Conservation (phyloP, 2,113 vertebrate genomes). For the Ophthalmolycus amberensis region DNA sequence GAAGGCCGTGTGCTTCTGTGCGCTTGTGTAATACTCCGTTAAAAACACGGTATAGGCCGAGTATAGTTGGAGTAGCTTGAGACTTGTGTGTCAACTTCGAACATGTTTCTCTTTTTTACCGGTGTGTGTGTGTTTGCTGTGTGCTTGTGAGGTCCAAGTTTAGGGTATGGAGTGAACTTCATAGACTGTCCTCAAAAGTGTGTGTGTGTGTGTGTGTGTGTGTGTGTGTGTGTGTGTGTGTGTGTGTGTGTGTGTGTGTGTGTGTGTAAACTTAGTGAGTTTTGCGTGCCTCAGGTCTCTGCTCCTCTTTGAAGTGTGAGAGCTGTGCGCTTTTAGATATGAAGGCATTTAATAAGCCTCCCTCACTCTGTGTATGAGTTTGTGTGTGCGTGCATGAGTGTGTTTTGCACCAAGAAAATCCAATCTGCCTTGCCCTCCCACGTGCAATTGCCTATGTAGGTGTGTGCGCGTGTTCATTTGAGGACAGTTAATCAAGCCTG, state of each 20-base stretch:
- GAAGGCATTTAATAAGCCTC: constrained; percentile 56
- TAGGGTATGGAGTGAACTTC: constrained; percentile 8
- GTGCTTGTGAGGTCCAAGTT: constrained; percentile 14
- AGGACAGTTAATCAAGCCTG: constrained; percentile 2
- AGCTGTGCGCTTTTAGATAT: constrained; percentile 60
- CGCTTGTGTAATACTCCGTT: background rate
- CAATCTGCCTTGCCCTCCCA: constrained; percentile 23
- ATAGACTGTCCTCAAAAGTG: constrained; percentile 8
- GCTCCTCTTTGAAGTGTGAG: constrained; percentile 65
- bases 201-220: constrained; percentile 16
- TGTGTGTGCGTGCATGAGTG: background rate
- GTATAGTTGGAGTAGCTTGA: background rate
- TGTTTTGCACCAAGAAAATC: constrained; percentile 23
- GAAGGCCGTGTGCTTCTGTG: background rate
- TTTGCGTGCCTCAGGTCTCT: constrained; percentile 57
- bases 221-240: background rate
- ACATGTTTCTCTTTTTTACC: background rate
- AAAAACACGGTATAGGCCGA: background rate
- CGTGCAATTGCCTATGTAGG: constrained; percentile 7
- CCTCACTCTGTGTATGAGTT: background rate
- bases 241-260: background rate
- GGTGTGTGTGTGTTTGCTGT: background rate
- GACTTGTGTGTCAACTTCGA: background rate
- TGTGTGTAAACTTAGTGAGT: constrained; percentile 12
- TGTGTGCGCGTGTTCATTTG: constrained; percentile 14